Conservation (phyloP, 2,888 invertebrate genomes). For the Chromoteleia sp. region DNA sequence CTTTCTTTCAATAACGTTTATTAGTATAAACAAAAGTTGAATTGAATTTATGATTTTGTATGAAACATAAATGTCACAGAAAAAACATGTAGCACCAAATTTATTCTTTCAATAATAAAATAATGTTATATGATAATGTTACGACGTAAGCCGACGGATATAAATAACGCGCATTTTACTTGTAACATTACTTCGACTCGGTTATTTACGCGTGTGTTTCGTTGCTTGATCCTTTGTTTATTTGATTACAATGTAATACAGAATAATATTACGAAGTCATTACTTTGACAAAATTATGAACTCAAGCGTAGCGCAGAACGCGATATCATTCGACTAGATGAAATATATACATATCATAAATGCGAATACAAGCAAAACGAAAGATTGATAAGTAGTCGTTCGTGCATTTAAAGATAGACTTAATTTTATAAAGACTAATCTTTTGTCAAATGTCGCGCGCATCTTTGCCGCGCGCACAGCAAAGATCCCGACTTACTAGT, state of each 20-base stretch:
- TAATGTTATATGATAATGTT: slow-evolving; percentile 6
- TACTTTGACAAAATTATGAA: too few relatives aligned
- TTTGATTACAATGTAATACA: background rate
- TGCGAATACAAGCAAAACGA: too few relatives aligned
- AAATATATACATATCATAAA: too few relatives aligned
- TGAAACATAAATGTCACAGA: too few relatives aligned
- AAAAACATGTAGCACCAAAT: too few relatives aligned
- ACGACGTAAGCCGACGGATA: slow-evolving; percentile 10
- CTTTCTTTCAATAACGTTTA: background rate
- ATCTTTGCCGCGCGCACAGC: background rate
- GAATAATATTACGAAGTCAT: too few relatives aligned
- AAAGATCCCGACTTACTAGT: slow-evolving; percentile 26
- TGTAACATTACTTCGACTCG: slow-evolving; percentile 21
- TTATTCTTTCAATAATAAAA: slow-evolving; percentile 1
- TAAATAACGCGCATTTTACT: slow-evolving; percentile 21
- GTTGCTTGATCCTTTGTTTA: background rate
- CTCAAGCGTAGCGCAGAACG: too few relatives aligned
- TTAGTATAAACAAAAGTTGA: too few relatives aligned
- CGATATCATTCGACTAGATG: too few relatives aligned
- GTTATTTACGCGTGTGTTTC: slow-evolving; percentile 14
- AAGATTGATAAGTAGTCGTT: too few relatives aligned
- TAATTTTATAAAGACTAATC: slow-evolving; percentile 38
- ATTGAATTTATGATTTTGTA: too few relatives aligned
- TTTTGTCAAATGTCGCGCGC: slow-evolving; percentile 16
- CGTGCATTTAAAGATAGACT: too few relatives aligned